phyloP scores from a whole-genome alignment of 2,888 invertebrate genomes.

The Dysmachus trigonus region DNA sequence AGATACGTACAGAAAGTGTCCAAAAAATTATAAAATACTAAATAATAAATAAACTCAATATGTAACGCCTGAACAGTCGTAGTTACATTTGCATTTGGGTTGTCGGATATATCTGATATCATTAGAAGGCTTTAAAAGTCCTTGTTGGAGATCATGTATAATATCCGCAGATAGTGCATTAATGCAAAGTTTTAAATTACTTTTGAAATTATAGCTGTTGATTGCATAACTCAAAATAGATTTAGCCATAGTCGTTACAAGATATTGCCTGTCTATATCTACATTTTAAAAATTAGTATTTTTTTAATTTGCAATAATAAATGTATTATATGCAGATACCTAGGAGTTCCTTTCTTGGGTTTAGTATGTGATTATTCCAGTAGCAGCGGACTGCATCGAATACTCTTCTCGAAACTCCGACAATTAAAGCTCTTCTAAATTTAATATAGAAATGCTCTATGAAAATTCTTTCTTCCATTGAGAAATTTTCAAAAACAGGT shows the following conservation, averaged over 20 bases:
- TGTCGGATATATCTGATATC: background rate
- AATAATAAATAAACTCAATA: background rate
- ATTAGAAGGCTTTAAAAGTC: constrained; percentile 53
- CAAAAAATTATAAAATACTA: no score
- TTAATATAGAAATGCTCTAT: constrained; percentile 60
- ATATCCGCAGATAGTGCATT: constrained; percentile 59
- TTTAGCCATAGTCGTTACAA: constrained; percentile 56
- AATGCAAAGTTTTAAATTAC: constrained; percentile 56
- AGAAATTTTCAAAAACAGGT: background rate
- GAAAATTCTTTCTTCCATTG: constrained; percentile 54
- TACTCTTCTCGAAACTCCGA: constrained; percentile 59
- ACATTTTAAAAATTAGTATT: background rate
- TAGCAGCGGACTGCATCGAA: constrained; percentile 60
- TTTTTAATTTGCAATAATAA: background rate
- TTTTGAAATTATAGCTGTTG: constrained; percentile 57
- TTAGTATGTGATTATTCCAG: constrained; percentile 57
- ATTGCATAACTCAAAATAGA: constrained; percentile 59
- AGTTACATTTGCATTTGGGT: constrained; percentile 1
- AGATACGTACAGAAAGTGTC: no score
- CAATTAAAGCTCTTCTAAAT: constrained; percentile 59
- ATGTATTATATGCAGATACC: constrained; percentile 49
- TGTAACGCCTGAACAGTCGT: background rate
- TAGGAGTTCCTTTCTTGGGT: constrained; percentile 56
- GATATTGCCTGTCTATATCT: constrained; percentile 58
- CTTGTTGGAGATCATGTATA: constrained; percentile 58